These are phyloP conservation scores for Habrosyne pyritoides DNA, from an alignment of 2,888 invertebrate genomes.

Conservation along the genomic window DNA sequence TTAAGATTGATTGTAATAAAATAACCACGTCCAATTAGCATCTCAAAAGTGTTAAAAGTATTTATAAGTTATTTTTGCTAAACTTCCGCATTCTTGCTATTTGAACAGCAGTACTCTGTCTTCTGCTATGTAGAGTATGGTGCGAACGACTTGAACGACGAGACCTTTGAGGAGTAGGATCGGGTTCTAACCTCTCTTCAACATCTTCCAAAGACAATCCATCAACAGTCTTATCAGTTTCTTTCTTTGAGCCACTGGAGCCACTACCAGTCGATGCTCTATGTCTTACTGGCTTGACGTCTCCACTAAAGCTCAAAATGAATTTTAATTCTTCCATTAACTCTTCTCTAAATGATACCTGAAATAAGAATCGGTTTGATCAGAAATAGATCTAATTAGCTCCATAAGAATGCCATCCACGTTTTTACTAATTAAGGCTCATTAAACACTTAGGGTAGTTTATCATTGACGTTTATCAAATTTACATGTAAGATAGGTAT, in stretches of 20 bases:
- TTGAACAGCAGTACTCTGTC: constrained; percentile 72
- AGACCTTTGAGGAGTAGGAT: constrained; percentile 59
- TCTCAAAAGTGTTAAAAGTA: neutral
- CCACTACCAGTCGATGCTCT: constrained; percentile 63
- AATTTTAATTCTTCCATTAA: constrained; percentile 88
- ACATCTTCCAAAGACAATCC: constrained; percentile 47
- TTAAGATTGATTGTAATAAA: too few relatives aligned
- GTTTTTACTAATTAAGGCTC: too few relatives aligned
- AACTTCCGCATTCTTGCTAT: constrained; percentile 70
- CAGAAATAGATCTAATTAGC: neutral
- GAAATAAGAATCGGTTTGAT: constrained; percentile 32
- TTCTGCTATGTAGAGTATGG: constrained; percentile 66
- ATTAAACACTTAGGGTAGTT: neutral
- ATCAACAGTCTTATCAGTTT: constrained; percentile 46
- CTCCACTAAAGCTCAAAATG: constrained; percentile 87
- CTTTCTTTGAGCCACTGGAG: constrained; percentile 55
- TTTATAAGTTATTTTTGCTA: constrained; percentile 33
- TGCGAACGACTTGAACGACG: constrained; percentile 66
- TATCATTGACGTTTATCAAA: too few relatives aligned
- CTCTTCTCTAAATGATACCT: constrained; percentile 87
- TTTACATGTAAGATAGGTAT: too few relatives aligned
- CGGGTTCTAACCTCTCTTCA: constrained; percentile 42
- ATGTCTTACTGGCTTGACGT: constrained; percentile 86
- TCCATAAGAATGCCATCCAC: too few relatives aligned
- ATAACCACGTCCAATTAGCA: too few relatives aligned